Percentiles rank a stretch among this genome's conserved stretches.
phyloP scores from a whole-genome alignment of 2,797 vertebrate species.

The Gymnocypris eckloni region DNA sequence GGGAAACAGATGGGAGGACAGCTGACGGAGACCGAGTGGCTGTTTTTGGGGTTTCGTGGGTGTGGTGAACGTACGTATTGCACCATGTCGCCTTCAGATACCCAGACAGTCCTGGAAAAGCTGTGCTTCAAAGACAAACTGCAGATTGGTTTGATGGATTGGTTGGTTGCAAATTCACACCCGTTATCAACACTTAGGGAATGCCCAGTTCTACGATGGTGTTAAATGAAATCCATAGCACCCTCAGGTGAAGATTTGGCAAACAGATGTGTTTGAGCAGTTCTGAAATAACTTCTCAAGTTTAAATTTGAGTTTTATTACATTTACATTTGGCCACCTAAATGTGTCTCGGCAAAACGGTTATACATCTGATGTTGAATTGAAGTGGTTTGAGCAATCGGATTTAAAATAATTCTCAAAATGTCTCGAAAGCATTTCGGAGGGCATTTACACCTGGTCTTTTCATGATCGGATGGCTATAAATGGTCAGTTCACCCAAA shows the following conservation, averaged over 20 bases:
- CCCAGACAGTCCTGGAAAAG: slow-evolving; percentile 16
- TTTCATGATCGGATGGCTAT: too few species aligned
- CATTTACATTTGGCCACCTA: background rate
- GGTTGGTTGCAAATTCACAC: background rate
- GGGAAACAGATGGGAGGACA: slow-evolving; percentile 32
- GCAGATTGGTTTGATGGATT: background rate
- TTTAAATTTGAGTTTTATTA: background rate
- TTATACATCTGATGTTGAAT: background rate
- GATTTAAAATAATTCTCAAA: too few species aligned
- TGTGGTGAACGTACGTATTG: background rate
- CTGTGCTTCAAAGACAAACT: background rate
- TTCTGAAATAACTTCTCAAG: background rate
- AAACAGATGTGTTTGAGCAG: background rate
- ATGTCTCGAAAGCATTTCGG: too few species aligned
- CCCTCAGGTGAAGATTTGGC: background rate
- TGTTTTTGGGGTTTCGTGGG: slow-evolving; percentile 2
- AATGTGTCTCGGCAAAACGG: background rate
- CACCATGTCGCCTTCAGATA: background rate
- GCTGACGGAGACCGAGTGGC: background rate
- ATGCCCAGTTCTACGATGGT: background rate
- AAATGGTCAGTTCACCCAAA: too few species aligned
- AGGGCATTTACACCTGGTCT: too few species aligned
- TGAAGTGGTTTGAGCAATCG: background rate
- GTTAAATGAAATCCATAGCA: background rate
- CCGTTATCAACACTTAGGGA: background rate